Evolutionary conservation across 1,140 invertebrate species (phyloP), one percentile per base, ranked within the genome.

Genomic region (Papilio polytes): DNA sequence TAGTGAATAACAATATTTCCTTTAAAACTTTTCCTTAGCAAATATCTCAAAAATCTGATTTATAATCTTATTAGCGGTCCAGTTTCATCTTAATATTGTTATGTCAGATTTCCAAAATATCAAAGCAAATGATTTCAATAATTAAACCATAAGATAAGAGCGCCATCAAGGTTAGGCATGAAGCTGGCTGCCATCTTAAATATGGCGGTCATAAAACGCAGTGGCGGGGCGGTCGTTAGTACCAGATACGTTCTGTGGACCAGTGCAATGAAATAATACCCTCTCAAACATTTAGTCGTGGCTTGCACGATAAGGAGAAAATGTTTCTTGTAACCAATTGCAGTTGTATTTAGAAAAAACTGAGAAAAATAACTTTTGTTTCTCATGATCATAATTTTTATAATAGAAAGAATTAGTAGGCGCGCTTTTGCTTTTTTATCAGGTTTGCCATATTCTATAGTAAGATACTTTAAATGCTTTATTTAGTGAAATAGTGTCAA

Each of bases 141-240:
- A 76, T 76, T 56, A 78, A 56, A 26, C 20, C 51, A 41, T 31
- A 41, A 36, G 76, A 78, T 59, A 78, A 59, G 26, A 15, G 76
- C 53, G 26, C 59, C 76, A 78, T 78, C 76, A 78, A 78, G 36
- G 48, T 59, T 78, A 78, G 76, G 76, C 51, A 66, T 80, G 77
- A 80, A 78, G 78, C 36, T 83, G 78, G 81, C 53, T 31, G 80
- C 81, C 80, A 86, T 85, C 74, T 87, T 80, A 85, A 85, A 89
- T 85, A 85, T 85, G 82, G 77, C 78, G 83, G 80, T 80, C 59
- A 83, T 90, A 88, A 87, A 88, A 87, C 81, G 83, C 87, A 88
- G 83, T 77, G 56, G 46, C 18, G 59, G 73, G 48, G 48, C 59
- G 59, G 84, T 82, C 87, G 87, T 89, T 88, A 88, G 56, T 82